phyloP scores from a whole-genome alignment of 2,797 vertebrate genomes.

The Anabas testudineus region DNA sequence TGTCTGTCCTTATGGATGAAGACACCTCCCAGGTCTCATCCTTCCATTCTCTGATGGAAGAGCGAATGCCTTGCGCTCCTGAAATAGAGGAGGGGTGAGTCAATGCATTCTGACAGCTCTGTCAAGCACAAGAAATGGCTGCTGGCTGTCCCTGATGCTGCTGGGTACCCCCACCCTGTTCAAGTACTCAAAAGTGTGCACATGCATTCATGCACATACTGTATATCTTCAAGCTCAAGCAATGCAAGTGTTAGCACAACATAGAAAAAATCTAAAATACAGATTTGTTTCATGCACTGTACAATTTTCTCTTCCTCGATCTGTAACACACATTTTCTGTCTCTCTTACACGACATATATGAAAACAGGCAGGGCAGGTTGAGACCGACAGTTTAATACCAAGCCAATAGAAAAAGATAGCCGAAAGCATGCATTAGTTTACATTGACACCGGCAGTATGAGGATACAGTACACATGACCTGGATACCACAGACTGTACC shows the following conservation, averaged over 20 bases:
- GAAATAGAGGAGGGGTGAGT: constrained; percentile 43
- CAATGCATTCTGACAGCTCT: constrained; percentile 84
- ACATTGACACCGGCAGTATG: constrained; percentile 4
- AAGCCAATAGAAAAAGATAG: constrained; percentile 4
- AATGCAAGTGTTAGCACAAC: background rate
- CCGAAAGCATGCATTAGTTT: constrained; percentile 1
- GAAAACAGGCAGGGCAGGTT: constrained; percentile 34
- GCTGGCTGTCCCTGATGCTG: constrained; percentile 69
- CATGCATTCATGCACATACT: background rate
- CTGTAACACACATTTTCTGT: background rate
- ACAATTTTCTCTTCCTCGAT: background rate
- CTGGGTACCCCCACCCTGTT: constrained; percentile 46
- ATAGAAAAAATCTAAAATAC: background rate
- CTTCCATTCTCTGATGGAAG: constrained; percentile 53
- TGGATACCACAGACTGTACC: too few relatives aligned
- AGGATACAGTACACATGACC: too few relatives aligned
- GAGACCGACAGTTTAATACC: constrained; percentile 35
- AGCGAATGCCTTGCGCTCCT: constrained; percentile 54
- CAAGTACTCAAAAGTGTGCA: constrained; percentile 19
- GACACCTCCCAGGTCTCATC: constrained; percentile 65
- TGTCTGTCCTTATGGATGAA: constrained; percentile 60
- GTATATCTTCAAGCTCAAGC: background rate
- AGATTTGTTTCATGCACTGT: background rate
- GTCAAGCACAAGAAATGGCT: constrained; percentile 81
- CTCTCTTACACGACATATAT: background rate